Evolutionary conservation across 2,797 vertebrate genomes (phyloP), one percentile per base, ranked within the genome.

Genomic region (Gadopsis bispinosus): DNA sequence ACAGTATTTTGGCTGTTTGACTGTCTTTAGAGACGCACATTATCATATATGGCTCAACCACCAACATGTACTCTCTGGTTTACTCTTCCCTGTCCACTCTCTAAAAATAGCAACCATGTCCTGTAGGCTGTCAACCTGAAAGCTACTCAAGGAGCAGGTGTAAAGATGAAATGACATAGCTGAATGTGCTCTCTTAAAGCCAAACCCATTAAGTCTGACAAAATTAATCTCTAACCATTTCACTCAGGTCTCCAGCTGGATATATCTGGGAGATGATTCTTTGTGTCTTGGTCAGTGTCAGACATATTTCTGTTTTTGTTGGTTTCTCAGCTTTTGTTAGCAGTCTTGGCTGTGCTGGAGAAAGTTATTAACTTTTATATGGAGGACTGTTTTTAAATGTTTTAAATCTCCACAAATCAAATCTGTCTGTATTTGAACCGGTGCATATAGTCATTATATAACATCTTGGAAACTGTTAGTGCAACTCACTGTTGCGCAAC

Each of bases 141-240:
- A 72, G 79, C 39, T 41, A 10, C 73, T 73, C 56, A 81, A 83
- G 82, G 63, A 93, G 82, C 88, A 90, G 88, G 90, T 93, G 91
- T 91, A 84, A 83, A 82, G 88, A 87, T 92, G 86, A 91, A 90
- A 92, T 87, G 77, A 87, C 87, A 90, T 66, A 59, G 87, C 84
- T 89, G 70, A 74, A 78, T 51, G 63, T 41, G 19, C 55, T 58
- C 54, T 69, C 66, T 77, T 22, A 65, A 72, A 80, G 59, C 16
- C 72, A 63, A 20, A 80, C 50, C 29, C 70, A 53, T 71, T 61
- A 35, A 39, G 61, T 80, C 45, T 47, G 7, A 29, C n/a, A 50
- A n/a, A 41, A 37, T 61, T n/a, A 3, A 70, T 22, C 58, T 75
- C 58, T 43, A 29, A 71, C 48, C 55, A 37, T 69, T 81, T 75